Evolutionary conservation across 2,888 invertebrate genomes (phyloP), one percentile per base, ranked within the genome.

Genomic region (Cheiracanthium punctorium): DNA sequence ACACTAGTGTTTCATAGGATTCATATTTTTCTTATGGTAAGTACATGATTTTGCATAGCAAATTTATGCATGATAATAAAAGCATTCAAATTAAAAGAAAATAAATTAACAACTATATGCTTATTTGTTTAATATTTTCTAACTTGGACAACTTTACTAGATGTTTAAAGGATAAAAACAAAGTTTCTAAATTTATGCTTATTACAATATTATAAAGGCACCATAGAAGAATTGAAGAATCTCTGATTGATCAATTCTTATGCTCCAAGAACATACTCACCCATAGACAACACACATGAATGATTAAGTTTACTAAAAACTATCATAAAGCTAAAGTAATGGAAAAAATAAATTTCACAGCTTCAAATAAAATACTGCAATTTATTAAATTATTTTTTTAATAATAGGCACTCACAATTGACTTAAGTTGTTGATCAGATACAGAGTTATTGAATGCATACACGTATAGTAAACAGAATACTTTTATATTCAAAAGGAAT

Each of bases 191-290:
- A 69, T 69, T 69, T 65, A 32, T 52, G 48, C 74, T 32, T 67
- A 74, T 72, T 37, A 64, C 41, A 64, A 33, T 64, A 52, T 82
- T 52, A 77, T 43, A 37, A 85, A 85, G 84, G 84, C 84, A 85
- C 84, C 69, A 69, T 74, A 79, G 65, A 85, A 85, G 43, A 69
- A 80, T 79, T 79, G 74, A 79, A 73, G 41, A 80, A 58, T 58
- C 28, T 71, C n/a, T 43, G 28, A 43, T 29, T 43, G 24, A 58
- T 58, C 58, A 58, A 58, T 58, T 24, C 58, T 58, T 58, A 58
- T 58, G 58, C 12, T 58, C 43, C 10, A 37, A 37, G 37, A 37
- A 37, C 37, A 37, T 37, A 37, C 37, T 37, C 37, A 37, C 10
- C 7, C 37, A 37, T 58, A 58, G 12, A 58, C 8, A 58, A 24